phyloP scores from a whole-genome alignment of 2,888 invertebrate species.

The Alloscopus bannaensis region DNA sequence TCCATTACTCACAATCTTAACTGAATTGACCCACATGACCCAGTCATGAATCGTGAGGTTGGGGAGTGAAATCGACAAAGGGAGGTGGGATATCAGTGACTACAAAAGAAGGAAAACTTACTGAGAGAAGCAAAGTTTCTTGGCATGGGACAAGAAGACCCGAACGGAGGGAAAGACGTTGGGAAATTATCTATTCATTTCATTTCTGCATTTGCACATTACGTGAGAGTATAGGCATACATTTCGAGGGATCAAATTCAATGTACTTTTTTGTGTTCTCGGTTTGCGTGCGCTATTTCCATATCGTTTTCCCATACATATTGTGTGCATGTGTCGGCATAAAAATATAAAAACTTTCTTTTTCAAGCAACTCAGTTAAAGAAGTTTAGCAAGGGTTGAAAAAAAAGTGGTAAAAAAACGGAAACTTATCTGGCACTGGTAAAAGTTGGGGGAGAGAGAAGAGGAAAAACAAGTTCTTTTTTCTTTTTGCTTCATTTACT shows the following conservation, averaged over 20 bases:
- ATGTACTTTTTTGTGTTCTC: too few species aligned
- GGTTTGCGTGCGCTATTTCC: too few species aligned
- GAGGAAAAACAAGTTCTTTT: neutral
- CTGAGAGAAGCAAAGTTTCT: conserved; percentile 32
- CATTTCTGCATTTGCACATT: conserved; percentile 1
- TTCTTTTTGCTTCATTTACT: neutral
- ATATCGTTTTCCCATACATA: neutral
- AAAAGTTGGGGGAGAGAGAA: neutral
- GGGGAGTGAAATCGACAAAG: neutral
- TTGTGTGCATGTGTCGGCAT: neutral
- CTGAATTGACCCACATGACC: conserved; percentile 53
- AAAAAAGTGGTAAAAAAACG: neutral
- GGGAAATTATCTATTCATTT: conserved; percentile 45
- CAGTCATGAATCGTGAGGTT: conserved; percentile 38
- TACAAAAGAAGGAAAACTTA: neutral
- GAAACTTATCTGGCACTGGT: neutral
- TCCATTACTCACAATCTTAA: conserved; percentile 50
- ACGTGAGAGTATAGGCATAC: neutral
- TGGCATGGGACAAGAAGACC: conserved; percentile 31
- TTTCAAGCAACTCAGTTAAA: neutral
- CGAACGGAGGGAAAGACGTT: neutral
- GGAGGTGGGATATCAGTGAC: conserved; percentile 16
- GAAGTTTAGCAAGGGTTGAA: neutral
- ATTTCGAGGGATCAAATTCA: too few species aligned
- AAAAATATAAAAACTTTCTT: neutral